Base-by-base conservation (phyloP, 2,888 invertebrate genomes). In the Linnaemya vulpina region DNA sequence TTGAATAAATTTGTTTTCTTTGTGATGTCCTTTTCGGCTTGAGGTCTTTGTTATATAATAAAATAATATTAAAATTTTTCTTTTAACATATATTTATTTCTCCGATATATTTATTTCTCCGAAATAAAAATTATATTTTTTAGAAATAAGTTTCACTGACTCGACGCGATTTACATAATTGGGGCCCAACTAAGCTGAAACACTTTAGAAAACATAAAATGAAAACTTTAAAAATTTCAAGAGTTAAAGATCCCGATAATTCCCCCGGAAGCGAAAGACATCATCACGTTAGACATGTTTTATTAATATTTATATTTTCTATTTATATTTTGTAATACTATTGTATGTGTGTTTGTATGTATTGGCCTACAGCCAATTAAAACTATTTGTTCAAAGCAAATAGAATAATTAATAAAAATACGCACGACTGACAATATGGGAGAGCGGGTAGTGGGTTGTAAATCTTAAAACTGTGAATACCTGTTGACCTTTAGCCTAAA, bases 331-430 rank as follows among this genome's bases (percentile, higher is more conserved):
- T 62, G 17, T 5, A 17, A 17, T 49, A 17, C 17, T 49, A 17
- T 49, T 49, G 15, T 20, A 2, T 9, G 4, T 8, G 1, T 51
- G 8, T n/a, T 1, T 30, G 11, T 17, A 10, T 17, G 10, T 30
- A 30, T 68, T 68, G 68, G 53, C 35, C 40, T n/a, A 70, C 2
- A 55, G 53, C 55, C 70, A 70, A 70, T 30, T 43, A 11, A 58
- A 43, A 43, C 20, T 53, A 71, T 71, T 71, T 55, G 25, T 58
- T 40, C 8, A 10, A 17, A 30, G 22, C 53, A 53, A 22, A 40
- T 15, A 46, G 17, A 15, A 30, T 38, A 51, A 38, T 15, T 51
- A 68, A 51, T 68, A 68, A 70, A 55, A 55, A 40, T 4, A 43
- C 25, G 17, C 25, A 71, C 40, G 40, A 13, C 40, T 3, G 11